A percentile compares a stretch with the other conserved stretches of the same genome.
Evolutionary conservation across 2,888 invertebrate genomes (phyloP).

Genomic region (Sphaeridia pumilis): DNA sequence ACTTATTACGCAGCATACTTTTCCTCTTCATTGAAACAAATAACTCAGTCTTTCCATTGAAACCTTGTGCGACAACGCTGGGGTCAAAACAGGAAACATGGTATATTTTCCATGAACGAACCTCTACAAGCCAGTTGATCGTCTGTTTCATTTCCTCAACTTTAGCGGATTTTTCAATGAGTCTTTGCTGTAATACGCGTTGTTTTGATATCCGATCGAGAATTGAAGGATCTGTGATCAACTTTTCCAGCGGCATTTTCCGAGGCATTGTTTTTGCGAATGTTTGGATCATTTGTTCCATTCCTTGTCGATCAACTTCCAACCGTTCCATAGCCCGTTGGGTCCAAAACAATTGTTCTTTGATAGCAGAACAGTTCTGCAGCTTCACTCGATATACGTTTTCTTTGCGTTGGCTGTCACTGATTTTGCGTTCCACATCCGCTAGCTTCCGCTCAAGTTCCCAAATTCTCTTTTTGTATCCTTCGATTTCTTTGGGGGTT

Average conservation of each 20-base stretch:
- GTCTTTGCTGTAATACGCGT: conserved; percentile 26
- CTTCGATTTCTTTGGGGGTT: conserved; percentile 17
- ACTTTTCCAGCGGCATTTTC: conserved; percentile 28
- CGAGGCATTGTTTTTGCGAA: conserved; percentile 25
- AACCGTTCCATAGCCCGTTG: conserved; percentile 30
- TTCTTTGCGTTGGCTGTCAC: conserved; percentile 23
- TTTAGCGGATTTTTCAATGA: conserved; percentile 23
- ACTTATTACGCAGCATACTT: no score
- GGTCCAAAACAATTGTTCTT: conserved; percentile 32
- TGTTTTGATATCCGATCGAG: conserved; percentile 30
- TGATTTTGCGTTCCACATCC: conserved; percentile 23
- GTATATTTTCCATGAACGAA: conserved; percentile 1
- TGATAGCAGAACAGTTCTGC: conserved; percentile 22
- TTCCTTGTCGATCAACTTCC: conserved; percentile 26
- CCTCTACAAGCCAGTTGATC: conserved; percentile 23
- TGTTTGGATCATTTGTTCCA: conserved; percentile 22
- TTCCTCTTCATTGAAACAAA: no score
- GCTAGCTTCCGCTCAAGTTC: conserved; percentile 23
- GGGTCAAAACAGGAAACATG: no score
- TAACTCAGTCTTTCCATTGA: no score
- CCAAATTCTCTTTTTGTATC: conserved; percentile 30
- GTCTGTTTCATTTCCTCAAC: conserved; percentile 25
- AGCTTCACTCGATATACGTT: conserved; percentile 23
- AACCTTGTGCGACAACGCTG: no score
- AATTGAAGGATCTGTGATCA: conserved; percentile 33